Percentiles rank a stretch among this genome's conserved stretches.
Conservation (phyloP, 1,140 invertebrate species). For the fruit fly (Drosophila melanogaster) region DNA sequence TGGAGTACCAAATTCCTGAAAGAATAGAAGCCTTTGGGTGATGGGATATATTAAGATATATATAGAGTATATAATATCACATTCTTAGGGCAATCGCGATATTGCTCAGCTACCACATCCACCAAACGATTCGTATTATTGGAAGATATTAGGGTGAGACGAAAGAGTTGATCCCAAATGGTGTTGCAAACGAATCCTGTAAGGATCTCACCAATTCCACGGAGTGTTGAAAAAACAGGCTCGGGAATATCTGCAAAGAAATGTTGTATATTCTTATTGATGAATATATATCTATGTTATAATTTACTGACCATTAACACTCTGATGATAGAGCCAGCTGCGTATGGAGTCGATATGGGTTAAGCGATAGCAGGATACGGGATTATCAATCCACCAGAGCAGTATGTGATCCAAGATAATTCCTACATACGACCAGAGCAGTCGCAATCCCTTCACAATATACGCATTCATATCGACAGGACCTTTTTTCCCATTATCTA, state of each 20-base stretch:
- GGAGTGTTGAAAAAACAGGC: conserved; percentile 88
- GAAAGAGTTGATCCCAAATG: conserved; percentile 90
- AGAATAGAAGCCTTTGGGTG: neutral
- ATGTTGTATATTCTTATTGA: neutral
- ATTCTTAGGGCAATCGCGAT: conserved; percentile 69
- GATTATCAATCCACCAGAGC: conserved; percentile 91
- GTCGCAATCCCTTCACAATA: conserved; percentile 86
- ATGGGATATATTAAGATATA: neutral
- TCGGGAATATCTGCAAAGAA: conserved; percentile 86
- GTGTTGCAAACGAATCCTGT: conserved; percentile 90
- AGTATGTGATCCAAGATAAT: conserved; percentile 90
- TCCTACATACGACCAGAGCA: conserved; percentile 90
- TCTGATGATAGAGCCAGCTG: conserved; percentile 88
- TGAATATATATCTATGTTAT: neutral
- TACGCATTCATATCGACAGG: conserved; percentile 65
- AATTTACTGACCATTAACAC: conserved; percentile 85
- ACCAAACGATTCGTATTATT: conserved; percentile 56
- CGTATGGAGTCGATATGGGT: conserved; percentile 89
- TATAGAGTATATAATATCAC: conserved; percentile 19
- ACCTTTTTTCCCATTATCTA: conserved; percentile 84
- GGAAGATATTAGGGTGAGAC: conserved; percentile 69
- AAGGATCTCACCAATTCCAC: conserved; percentile 90
- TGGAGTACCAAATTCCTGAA: conserved; percentile 66
- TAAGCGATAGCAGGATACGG: conserved; percentile 88
- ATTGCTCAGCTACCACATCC: conserved; percentile 60